Base-by-base conservation (phyloP, 2,113 vertebrate genomes). In the Nesogale talazaci region DNA sequence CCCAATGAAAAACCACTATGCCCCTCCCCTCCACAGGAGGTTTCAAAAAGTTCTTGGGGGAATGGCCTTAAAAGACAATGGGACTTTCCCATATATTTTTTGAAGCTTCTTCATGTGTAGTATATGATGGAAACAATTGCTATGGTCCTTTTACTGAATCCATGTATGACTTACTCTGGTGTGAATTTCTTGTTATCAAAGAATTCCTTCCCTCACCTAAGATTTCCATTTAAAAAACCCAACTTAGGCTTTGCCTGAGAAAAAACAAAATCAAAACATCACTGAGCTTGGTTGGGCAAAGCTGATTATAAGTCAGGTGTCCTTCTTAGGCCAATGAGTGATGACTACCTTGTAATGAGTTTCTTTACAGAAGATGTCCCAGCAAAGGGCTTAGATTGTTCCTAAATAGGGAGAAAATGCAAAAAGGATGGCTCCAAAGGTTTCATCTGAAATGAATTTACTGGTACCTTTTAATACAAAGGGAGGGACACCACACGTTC, bases 171-270 rank as follows among this genome's bases (percentile, higher is more conserved):
- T 91, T 38, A 38, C 3, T 77, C 12, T 15, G 65, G 67, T 42
- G 23, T 1, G 40, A 82, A 63, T 82, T 78, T 94, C 52, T 87
- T 78, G 22, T 74, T 92, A 56, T 61, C 4, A 20, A 65, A 65
- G 19, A 90, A 83, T 70, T 76, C 69, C 29, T 57, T 92, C 46
- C 46, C 14, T 67, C 29, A 31, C 46, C 14, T 74, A n/a, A 67
- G 81, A 52, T 86, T 76, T 52, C 23, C 25, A 27, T 81, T 52
- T 86, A 23, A 80, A 96, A 93, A 79, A 42, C 59, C 75, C 42
- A 52, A 42, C 72, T 74, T 11, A 77, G 40, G 12, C 56, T 75
- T 38, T 84, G 36, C 93, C 70, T 91, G 38, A 85, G 90, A 81
- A 84, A 17, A 81, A n/a, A n/a, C n/a, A n/a, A n/a, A n/a, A n/a